phyloP scores from a whole-genome alignment of 2,113 vertebrate species.

The Siniperca knerii region DNA sequence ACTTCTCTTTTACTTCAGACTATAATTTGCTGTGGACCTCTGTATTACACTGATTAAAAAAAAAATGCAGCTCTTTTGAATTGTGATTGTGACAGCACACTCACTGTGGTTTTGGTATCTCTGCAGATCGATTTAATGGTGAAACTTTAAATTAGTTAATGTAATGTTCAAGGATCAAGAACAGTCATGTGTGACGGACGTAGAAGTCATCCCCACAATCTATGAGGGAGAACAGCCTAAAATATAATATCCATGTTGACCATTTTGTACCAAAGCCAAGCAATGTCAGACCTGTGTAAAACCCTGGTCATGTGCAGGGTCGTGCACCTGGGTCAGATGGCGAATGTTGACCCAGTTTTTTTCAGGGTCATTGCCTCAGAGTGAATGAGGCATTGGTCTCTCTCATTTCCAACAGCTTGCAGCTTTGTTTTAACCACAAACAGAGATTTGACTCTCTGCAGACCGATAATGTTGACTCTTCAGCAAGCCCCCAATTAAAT shows the following conservation, averaged over 20 bases:
- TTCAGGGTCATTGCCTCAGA: not conserved
- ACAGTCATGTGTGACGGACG: not conserved
- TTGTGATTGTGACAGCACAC: not conserved
- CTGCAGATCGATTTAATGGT: not conserved
- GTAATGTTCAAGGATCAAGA: not conserved
- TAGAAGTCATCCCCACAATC: not conserved
- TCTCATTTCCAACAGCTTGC: slow-evolving; percentile 21
- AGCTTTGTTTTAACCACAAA: slow-evolving; percentile 62
- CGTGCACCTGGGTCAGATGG: not conserved
- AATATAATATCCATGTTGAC: not conserved
- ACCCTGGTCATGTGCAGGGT: not conserved
- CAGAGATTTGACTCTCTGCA: slow-evolving; percentile 16
- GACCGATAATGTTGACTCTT: slow-evolving; percentile 47
- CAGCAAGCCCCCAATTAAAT: slow-evolving; percentile 39
- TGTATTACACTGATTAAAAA: not conserved
- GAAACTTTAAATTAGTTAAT: not conserved
- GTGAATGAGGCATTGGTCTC: slow-evolving; percentile 5
- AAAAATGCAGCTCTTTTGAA: not conserved
- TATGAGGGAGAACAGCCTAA: not conserved
- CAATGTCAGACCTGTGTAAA: not conserved
- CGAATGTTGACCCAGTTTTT: slow-evolving; percentile 9
- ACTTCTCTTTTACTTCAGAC: not conserved
- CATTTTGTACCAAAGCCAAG: slow-evolving; percentile 2
- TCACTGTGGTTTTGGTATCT: not conserved
- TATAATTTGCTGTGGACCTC: not conserved